phyloP scores from a whole-genome alignment of 2,113 vertebrate genomes.

The Axis porcinus region DNA sequence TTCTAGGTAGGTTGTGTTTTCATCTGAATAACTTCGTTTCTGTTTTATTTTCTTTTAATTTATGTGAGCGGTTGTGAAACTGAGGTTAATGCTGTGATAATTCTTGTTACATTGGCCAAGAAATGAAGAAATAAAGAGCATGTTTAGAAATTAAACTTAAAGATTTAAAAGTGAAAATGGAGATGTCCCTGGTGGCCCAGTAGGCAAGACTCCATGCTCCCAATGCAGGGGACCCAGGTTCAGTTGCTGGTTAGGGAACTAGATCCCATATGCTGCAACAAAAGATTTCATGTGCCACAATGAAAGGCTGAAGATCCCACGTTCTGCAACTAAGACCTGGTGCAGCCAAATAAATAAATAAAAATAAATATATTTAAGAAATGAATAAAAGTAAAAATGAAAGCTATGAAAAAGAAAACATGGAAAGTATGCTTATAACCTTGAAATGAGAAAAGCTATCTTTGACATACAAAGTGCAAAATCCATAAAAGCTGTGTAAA shows the following conservation, averaged over 20 bases:
- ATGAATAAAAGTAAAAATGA: conserved; percentile 19
- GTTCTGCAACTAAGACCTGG: background rate
- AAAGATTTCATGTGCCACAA: background rate
- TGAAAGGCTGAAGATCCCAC: background rate
- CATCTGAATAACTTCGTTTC: conserved; percentile 21
- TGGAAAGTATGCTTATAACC: background rate
- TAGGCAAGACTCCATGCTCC: background rate
- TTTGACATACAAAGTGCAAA: background rate
- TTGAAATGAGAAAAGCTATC: background rate
- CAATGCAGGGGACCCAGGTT: background rate
- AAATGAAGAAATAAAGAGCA: background rate
- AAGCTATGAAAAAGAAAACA: background rate
- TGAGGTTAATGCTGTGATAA: background rate
- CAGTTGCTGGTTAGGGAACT: background rate
- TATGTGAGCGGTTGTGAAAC: background rate
- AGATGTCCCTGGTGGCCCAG: background rate
- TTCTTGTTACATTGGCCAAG: background rate
- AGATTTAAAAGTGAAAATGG: conserved; percentile 15
- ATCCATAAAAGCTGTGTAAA: background rate
- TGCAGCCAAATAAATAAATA: background rate
- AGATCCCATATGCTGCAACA: background rate
- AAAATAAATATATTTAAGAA: background rate
- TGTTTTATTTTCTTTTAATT: conserved; percentile 1
- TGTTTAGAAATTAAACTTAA: conserved; percentile 24
- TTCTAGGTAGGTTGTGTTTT: conserved; percentile 25